Conservation (phyloP, 1,140 invertebrate genomes). For the Pogonomyrmex californicus region DNA sequence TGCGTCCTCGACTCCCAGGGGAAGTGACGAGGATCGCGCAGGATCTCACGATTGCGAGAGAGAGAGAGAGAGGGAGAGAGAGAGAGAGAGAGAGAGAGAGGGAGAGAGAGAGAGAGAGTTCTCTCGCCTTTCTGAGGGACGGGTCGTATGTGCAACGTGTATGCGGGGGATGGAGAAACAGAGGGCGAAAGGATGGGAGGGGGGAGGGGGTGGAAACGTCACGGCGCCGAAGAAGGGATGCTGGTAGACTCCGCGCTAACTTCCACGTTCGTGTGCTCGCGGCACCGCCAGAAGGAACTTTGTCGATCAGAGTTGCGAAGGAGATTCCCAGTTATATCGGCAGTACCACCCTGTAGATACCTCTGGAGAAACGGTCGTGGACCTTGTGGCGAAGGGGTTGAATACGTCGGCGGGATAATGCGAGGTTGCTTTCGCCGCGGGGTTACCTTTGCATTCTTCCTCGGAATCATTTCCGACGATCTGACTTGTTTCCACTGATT, state of each 20-base stretch:
- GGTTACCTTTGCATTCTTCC: slow-evolving; percentile 30
- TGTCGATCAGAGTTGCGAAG: slow-evolving; percentile 83
- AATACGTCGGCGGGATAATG: slow-evolving; percentile 36
- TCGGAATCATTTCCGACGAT: not conserved
- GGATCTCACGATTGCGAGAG: too few relatives aligned
- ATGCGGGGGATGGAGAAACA: not conserved
- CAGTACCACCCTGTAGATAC: slow-evolving; percentile 58
- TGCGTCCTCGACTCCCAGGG: slow-evolving; percentile 28
- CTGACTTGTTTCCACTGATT: slow-evolving; percentile 20
- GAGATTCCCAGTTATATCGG: slow-evolving; percentile 70
- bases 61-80: too few relatives aligned
- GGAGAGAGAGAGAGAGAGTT: slow-evolving; percentile 12
- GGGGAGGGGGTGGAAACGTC: not conserved
- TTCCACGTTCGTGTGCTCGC: slow-evolving; percentile 73
- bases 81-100: too few relatives aligned
- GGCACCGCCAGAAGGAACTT: slow-evolving; percentile 79
- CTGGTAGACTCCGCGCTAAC: slow-evolving; percentile 62
- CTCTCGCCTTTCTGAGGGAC: not conserved
- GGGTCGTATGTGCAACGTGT: slow-evolving; percentile 8
- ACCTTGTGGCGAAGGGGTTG: slow-evolving; percentile 42
- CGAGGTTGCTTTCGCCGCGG: not conserved
- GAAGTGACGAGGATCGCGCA: not conserved
- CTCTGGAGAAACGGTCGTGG: slow-evolving; percentile 54
- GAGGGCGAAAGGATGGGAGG: not conserved
- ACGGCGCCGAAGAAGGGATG: slow-evolving; percentile 31